These are phyloP conservation scores for Tursiops truncatus DNA, from an alignment of 2,113 vertebrate genomes.

Conservation along the genomic window DNA sequence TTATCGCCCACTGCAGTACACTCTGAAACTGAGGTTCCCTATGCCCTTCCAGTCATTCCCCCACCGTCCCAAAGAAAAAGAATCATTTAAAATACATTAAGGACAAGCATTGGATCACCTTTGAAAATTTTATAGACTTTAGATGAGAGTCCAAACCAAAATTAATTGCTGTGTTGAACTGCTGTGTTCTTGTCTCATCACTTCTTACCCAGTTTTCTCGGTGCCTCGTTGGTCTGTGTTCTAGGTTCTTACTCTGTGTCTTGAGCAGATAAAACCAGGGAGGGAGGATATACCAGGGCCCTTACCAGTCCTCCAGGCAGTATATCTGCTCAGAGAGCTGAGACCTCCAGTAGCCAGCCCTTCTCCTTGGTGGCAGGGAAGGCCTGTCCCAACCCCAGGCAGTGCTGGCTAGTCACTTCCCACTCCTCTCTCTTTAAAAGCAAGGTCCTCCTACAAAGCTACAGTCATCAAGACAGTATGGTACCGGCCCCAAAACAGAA, in stretches of 20 bases:
- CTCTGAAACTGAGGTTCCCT: background rate
- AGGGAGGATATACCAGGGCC: background rate
- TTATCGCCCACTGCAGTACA: fast-evolving
- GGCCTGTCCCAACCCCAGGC: background rate
- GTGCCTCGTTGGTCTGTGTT: background rate
- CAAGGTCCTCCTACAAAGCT: background rate
- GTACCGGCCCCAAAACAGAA: background rate
- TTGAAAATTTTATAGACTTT: background rate
- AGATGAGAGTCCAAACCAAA: background rate
- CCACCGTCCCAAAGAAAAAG: background rate
- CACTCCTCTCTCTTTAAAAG: background rate
- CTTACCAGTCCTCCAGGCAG: background rate
- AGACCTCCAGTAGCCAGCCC: background rate
- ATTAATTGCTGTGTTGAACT: background rate
- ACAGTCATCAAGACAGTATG: background rate
- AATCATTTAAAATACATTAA: background rate
- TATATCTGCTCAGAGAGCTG: background rate
- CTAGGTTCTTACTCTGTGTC: background rate
- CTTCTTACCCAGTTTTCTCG: background rate
- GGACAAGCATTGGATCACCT: background rate
- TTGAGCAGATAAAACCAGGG: background rate
- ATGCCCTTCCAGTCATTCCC: background rate
- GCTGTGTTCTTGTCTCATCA: background rate
- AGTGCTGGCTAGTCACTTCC: background rate
- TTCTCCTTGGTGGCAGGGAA: background rate